These are phyloP conservation scores for Caenorhabditis uteleia DNA, from an alignment of 2,888 invertebrate species.

Conservation along the genomic window DNA sequence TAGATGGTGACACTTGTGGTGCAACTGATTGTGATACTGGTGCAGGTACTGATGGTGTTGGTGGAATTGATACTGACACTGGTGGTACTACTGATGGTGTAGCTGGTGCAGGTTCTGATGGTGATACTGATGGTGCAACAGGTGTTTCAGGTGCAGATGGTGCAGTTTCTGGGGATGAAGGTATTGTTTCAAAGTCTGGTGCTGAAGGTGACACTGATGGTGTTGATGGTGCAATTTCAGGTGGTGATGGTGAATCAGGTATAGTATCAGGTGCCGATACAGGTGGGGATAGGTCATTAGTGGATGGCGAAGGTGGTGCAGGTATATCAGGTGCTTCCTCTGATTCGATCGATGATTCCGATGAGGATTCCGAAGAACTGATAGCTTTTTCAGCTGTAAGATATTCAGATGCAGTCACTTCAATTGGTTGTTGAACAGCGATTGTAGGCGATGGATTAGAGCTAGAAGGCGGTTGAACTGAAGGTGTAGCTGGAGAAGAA, in stretches of 20 bases:
- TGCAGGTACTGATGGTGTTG: not conserved
- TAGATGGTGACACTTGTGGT: constrained; percentile 7
- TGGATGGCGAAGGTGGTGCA: not conserved
- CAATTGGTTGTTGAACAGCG: constrained; percentile 10
- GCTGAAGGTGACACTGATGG: not conserved
- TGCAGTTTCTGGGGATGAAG: not conserved
- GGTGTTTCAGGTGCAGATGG: constrained; percentile 1
- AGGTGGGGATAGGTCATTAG: not conserved
- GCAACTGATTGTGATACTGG: not conserved
- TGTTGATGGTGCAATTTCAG: not conserved
- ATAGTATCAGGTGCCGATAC: not conserved
- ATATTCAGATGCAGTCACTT: too few species aligned
- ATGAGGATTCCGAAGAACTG: too few species aligned
- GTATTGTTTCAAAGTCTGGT: not conserved
- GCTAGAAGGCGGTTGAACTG: constrained; percentile 1
- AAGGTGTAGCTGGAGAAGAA: constrained; percentile 1
- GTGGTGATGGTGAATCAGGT: too few species aligned
- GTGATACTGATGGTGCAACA: not conserved
- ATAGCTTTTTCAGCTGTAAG: too few species aligned
- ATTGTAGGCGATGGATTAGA: constrained; percentile 30
- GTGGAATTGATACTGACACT: constrained; percentile 1
- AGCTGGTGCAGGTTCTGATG: constrained; percentile 3
- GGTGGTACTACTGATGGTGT: constrained; percentile 6
- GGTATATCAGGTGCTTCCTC: not conserved
- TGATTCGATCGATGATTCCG: too few species aligned